phyloP scores from a whole-genome alignment of 2,797 vertebrate species.

The Tokudaia tokunoshimensis region DNA sequence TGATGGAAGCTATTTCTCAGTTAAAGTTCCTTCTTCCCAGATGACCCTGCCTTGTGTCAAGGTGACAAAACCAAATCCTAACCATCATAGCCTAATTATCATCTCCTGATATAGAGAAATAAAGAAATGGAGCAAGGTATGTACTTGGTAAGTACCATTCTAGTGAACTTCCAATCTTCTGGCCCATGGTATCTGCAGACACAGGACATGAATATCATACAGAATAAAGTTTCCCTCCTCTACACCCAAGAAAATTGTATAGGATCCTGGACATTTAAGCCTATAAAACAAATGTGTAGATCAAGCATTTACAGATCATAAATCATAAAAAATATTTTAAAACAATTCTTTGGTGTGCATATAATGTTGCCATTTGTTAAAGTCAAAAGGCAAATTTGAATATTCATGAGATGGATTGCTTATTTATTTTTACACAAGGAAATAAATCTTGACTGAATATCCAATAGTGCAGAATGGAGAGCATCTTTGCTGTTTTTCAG shows the following conservation, averaged over 20 bases:
- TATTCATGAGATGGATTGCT: constrained; percentile 9
- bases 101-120: background rate
- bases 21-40: background rate
- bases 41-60: background rate
- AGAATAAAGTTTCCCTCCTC: background rate
- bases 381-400: background rate
- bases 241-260: background rate
- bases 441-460: constrained; percentile 8
- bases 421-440: background rate
- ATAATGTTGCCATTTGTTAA: constrained; percentile 21
- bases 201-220: background rate
- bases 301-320: background rate
- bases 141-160: background rate
- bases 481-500: constrained; percentile 4
- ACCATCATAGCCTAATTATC: background rate
- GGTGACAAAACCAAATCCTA: background rate
- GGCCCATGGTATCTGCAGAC: background rate
- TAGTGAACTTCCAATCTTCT: background rate
- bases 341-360: background rate
- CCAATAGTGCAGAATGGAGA: background rate
- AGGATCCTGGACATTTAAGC: background rate
- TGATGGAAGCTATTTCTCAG: background rate
- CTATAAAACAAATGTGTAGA: background rate
- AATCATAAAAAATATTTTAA: background rate
- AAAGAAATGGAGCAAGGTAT: background rate